phyloP scores from a whole-genome alignment of 2,797 vertebrate species.

The Champsocephalus gunnari region DNA sequence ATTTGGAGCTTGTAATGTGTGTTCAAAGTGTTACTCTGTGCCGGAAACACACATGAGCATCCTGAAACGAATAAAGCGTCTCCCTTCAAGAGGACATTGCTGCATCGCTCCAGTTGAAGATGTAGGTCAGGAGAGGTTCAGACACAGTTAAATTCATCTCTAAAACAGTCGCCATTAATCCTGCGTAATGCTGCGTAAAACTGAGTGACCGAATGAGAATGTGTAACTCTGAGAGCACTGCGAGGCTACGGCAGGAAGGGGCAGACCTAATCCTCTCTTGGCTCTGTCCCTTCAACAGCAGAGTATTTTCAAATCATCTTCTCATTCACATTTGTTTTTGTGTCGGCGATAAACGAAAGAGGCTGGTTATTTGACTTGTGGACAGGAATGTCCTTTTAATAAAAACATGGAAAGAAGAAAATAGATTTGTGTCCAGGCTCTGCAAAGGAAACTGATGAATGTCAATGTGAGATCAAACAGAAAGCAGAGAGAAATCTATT shows the following conservation, averaged over 20 bases:
- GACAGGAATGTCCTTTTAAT: slow-evolving; percentile 5
- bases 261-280: slow-evolving; percentile 64
- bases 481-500: slow-evolving; percentile 28
- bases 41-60: slow-evolving; percentile 27
- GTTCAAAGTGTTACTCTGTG: neutral
- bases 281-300: slow-evolving; percentile 49
- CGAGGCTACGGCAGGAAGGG: slow-evolving; percentile 53
- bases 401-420: slow-evolving; percentile 25
- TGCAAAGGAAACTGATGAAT: slow-evolving; percentile 33
- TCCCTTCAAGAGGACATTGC: slow-evolving; percentile 42
- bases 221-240: slow-evolving; percentile 58
- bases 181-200: slow-evolving; percentile 73
- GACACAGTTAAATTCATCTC: slow-evolving; percentile 74
- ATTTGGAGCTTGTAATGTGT: slow-evolving; percentile 20
- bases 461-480: slow-evolving; percentile 31
- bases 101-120: slow-evolving; percentile 67
- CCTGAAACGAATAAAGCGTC: slow-evolving; percentile 48
- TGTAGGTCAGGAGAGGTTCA: slow-evolving; percentile 78
- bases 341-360: slow-evolving; percentile 15
- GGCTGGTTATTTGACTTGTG: slow-evolving; percentile 22
- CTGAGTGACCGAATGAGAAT: slow-evolving; percentile 72
- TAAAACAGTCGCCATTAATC: slow-evolving; percentile 74
- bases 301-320: slow-evolving; percentile 55
- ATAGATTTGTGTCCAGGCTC: slow-evolving; percentile 1
- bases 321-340: slow-evolving; percentile 50